These are phyloP conservation scores for Pelmatolapia mariae DNA, from an alignment of 2,113 vertebrate genomes.

Conservation along the genomic window DNA sequence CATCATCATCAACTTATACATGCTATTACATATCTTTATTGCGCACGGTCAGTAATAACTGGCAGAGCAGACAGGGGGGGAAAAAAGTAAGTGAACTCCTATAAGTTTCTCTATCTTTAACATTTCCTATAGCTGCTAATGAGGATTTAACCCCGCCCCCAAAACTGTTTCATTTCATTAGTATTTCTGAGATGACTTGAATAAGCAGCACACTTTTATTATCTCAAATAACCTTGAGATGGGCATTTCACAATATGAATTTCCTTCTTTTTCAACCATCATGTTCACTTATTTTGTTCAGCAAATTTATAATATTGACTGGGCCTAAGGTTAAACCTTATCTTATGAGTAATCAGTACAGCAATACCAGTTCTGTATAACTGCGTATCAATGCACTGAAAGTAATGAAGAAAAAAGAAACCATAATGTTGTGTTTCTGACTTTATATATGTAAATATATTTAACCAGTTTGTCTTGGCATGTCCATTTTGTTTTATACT, in stretches of 20 bases:
- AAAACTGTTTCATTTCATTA: background rate
- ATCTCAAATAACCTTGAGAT: background rate
- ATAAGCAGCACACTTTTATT: background rate
- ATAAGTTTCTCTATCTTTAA: background rate
- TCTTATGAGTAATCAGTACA: background rate
- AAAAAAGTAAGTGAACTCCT: background rate
- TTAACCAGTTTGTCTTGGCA: background rate
- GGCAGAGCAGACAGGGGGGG: background rate
- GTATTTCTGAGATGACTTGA: background rate
- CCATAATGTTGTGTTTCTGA: background rate
- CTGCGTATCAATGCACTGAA: background rate
- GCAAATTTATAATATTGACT: background rate
- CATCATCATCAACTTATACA: background rate
- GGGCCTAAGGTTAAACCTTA: background rate
- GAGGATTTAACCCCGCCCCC: fast-evolving
- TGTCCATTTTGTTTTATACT: background rate
- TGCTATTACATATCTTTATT: background rate
- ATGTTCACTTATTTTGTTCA: background rate
- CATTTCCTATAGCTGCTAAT: background rate
- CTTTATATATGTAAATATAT: background rate
- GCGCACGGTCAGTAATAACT: background rate
- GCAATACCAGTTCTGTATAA: background rate
- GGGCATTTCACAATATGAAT: background rate
- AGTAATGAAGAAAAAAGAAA: background rate
- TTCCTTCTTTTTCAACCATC: background rate